Evolutionary conservation across 37 sponge, comb jelly and placozoan species (phyloP).

Genomic region (Agelas oroides): DNA sequence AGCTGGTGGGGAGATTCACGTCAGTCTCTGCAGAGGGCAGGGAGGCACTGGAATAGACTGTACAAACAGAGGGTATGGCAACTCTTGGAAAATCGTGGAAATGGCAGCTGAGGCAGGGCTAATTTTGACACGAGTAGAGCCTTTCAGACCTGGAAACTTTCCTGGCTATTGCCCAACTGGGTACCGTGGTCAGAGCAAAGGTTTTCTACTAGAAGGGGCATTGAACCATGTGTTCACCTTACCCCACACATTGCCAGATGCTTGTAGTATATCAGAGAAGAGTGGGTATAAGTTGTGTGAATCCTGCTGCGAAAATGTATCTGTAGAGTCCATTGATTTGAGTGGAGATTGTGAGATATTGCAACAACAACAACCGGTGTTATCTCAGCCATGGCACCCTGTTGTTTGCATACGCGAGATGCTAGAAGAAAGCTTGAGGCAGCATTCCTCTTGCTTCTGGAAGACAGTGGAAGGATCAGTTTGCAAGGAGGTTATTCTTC

Average conservation of each 20-base stretch:
- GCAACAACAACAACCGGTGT: neutral
- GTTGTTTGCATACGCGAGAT: constrained; percentile 1
- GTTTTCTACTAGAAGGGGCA: constrained; percentile 60
- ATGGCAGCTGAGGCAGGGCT: constrained; percentile 79
- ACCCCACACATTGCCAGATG: neutral
- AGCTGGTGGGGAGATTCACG: constrained; percentile 44
- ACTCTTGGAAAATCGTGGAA: constrained; percentile 87
- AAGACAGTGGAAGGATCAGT: neutral
- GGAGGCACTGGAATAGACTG: constrained; percentile 84
- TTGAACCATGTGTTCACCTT: constrained; percentile 67
- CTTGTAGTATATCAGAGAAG: neutral
- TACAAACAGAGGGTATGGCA: constrained; percentile 57
- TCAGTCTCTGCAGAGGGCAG: constrained; percentile 82
- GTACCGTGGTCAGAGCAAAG: constrained; percentile 67
- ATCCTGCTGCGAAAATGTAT: neutral
- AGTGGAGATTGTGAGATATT: neutral
- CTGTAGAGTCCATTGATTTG: neutral
- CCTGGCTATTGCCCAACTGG: constrained; percentile 77
- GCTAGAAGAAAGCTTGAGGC: constrained; percentile 2
- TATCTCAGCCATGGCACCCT: constrained; percentile 42
- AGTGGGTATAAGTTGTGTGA: neutral
- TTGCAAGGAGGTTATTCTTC: neutral
- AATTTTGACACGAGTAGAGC: constrained; percentile 45
- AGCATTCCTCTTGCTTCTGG: neutral
- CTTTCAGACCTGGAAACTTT: constrained; percentile 38